These are phyloP conservation scores for Nycteola revayana DNA, from an alignment of 2,888 invertebrate genomes.

Conservation along the genomic window DNA sequence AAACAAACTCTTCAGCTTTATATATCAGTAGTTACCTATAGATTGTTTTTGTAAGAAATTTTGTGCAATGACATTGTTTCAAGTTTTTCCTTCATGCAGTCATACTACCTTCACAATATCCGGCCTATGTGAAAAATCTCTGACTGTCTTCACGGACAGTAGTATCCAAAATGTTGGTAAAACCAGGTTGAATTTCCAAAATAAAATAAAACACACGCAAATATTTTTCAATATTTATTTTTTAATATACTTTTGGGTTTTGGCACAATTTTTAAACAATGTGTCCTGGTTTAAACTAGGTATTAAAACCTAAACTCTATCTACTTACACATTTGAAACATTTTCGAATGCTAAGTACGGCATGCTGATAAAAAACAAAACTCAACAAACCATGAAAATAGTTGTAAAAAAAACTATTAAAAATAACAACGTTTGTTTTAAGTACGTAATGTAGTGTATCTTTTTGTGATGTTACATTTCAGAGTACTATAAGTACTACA, in stretches of 20 bases:
- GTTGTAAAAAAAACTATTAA: constrained; percentile 38
- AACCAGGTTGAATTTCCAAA: neutral
- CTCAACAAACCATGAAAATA: constrained; percentile 33
- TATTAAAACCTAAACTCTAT: constrained; percentile 74
- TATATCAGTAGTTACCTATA: too few relatives aligned
- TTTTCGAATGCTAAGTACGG: constrained; percentile 52
- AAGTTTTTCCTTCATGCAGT: too few relatives aligned
- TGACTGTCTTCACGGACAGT: too few relatives aligned
- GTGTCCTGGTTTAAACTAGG: constrained; percentile 78
- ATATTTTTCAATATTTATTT: constrained; percentile 66
- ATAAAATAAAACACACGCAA: constrained; percentile 45
- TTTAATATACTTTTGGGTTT: constrained; percentile 81
- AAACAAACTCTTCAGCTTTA: too few relatives aligned
- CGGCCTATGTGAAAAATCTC: too few relatives aligned
- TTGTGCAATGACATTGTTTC: too few relatives aligned
- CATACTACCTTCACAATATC: too few relatives aligned
- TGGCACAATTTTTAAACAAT: constrained; percentile 81
- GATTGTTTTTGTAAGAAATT: too few relatives aligned
- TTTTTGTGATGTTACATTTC: constrained; percentile 30
- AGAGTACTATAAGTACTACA: constrained; percentile 20
- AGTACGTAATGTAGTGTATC: constrained; percentile 30
- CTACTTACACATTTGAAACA: constrained; percentile 66
- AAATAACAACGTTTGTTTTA: constrained; percentile 36
- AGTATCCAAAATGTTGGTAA: too few relatives aligned
- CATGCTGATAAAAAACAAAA: constrained; percentile 29